Percentiles rank a stretch among this genome's conserved stretches.
Conservation (phyloP, 64 coral and sea anemone genomes). For the Montipora cactus region DNA sequence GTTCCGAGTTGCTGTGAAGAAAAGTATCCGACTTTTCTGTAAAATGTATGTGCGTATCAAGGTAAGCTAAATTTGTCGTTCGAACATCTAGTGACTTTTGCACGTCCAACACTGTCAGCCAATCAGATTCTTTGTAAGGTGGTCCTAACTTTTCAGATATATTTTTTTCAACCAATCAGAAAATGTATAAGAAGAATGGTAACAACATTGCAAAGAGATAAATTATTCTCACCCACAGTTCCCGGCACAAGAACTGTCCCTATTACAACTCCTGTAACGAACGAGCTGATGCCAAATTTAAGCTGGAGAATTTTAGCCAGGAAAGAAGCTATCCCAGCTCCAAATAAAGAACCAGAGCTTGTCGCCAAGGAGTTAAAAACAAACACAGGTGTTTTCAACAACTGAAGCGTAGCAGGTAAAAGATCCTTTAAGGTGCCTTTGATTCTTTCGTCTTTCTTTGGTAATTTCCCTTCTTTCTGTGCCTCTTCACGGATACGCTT, state of each 20-base stretch:
- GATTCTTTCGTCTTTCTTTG: slow-evolving; percentile 60
- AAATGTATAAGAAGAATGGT: too few relatives aligned
- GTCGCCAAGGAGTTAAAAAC: slow-evolving; percentile 85
- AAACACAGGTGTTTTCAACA: slow-evolving; percentile 82
- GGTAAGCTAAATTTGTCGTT: too few relatives aligned
- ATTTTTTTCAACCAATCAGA: neutral
- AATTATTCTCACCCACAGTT: slow-evolving; percentile 26
- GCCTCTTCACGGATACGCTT: slow-evolving; percentile 74
- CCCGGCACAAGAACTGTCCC: slow-evolving; percentile 39
- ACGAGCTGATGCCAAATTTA: slow-evolving; percentile 69
- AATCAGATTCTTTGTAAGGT: neutral
- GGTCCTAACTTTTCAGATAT: too few relatives aligned
- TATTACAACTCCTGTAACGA: slow-evolving; percentile 41
- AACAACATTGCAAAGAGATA: too few relatives aligned
- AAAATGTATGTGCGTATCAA: too few relatives aligned
- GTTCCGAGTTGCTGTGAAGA: too few relatives aligned
- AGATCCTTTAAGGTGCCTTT: slow-evolving; percentile 84
- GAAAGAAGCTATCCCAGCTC: slow-evolving; percentile 72
- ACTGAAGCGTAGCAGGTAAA: slow-evolving; percentile 68
- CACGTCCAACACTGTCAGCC: neutral
- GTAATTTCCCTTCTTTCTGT: slow-evolving; percentile 74
- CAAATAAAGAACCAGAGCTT: slow-evolving; percentile 63
- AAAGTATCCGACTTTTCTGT: too few relatives aligned
- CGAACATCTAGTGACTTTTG: too few relatives aligned
- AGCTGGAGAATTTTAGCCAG: slow-evolving; percentile 81